phyloP scores from a whole-genome alignment of 2,888 invertebrate genomes.

The Ornithoptera priamus region DNA sequence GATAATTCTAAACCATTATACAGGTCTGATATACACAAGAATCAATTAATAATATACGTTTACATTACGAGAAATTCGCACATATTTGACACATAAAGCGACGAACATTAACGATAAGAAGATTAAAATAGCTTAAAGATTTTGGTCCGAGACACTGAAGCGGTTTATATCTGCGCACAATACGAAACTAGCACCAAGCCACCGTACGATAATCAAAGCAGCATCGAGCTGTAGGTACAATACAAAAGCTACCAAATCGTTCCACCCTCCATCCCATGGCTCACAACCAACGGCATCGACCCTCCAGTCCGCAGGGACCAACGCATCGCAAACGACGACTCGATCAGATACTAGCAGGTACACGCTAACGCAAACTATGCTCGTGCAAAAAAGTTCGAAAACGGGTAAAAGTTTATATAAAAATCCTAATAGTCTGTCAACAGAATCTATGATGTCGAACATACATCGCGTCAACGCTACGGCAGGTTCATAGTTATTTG shows the following conservation, averaged over 20 bases:
- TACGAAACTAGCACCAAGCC: constrained; percentile 75
- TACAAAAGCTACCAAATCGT: constrained; percentile 63
- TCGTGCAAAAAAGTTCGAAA: constrained; percentile 63
- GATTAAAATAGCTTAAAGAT: constrained; percentile 69
- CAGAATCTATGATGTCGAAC: constrained; percentile 52
- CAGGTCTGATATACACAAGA: constrained; percentile 76
- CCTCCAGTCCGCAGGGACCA: constrained; percentile 31
- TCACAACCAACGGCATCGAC: constrained; percentile 47
- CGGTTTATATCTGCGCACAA: constrained; percentile 66
- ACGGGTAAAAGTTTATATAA: constrained; percentile 68
- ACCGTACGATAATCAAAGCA: constrained; percentile 67
- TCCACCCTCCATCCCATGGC: constrained; percentile 30
- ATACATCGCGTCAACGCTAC: constrained; percentile 50
- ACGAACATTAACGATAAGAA: constrained; percentile 69
- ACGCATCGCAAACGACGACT: constrained; percentile 26
- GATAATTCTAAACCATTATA: constrained; percentile 78
- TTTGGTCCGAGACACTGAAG: constrained; percentile 80
- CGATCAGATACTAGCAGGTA: constrained; percentile 33
- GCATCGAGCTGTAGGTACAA: constrained; percentile 41
- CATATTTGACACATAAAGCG: constrained; percentile 81
- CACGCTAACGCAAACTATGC: constrained; percentile 59
- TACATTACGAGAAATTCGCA: constrained; percentile 76
- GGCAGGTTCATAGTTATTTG: constrained; percentile 46
- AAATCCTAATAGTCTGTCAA: constrained; percentile 60
- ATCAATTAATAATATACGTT: constrained; percentile 66